These are phyloP conservation scores for Nomia melanderi DNA, from an alignment of 1,140 invertebrate genomes.

Conservation along the genomic window DNA sequence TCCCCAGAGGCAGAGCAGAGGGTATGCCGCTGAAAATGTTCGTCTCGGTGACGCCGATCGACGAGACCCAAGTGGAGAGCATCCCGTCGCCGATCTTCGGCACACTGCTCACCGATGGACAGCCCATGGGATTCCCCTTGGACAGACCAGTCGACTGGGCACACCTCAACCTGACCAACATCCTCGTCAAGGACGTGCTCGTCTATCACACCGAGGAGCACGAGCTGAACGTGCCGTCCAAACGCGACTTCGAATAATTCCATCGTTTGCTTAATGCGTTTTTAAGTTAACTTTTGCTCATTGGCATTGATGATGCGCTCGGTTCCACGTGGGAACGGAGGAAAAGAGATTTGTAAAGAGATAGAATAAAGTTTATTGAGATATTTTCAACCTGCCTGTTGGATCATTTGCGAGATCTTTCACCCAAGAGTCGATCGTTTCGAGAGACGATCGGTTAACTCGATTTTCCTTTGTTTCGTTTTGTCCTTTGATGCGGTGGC, in stretches of 20 bases:
- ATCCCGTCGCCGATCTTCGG: constrained; percentile 64
- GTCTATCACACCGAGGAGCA: constrained; percentile 81
- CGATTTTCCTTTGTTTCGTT: too few relatives aligned
- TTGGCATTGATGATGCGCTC: too few relatives aligned
- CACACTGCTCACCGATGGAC: constrained; percentile 59
- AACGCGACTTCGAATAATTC: too few relatives aligned
- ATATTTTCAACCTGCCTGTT: too few relatives aligned
- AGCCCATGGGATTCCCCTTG: constrained; percentile 80
- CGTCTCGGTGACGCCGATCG: constrained; percentile 82
- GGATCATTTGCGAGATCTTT: too few relatives aligned
- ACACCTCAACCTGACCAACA: constrained; percentile 81
- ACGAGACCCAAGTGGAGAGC: constrained; percentile 53
- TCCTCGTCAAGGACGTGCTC: constrained; percentile 82
- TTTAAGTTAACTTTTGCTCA: too few relatives aligned
- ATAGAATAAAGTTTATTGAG: constrained; percentile 13
- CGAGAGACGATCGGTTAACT: too few relatives aligned
- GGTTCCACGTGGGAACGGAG: too few relatives aligned
- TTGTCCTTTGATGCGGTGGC: too few relatives aligned
- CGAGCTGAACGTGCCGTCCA: constrained; percentile 68
- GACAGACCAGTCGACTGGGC: constrained; percentile 81
- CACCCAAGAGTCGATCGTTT: too few relatives aligned
- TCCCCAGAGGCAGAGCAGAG: constrained; percentile 83
- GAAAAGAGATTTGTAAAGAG: constrained; percentile 5
- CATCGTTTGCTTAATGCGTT: too few relatives aligned
- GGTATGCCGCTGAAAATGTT: constrained; percentile 84